phyloP scores from a whole-genome alignment of 2,888 invertebrate species.

The Mythimna loreyi region DNA sequence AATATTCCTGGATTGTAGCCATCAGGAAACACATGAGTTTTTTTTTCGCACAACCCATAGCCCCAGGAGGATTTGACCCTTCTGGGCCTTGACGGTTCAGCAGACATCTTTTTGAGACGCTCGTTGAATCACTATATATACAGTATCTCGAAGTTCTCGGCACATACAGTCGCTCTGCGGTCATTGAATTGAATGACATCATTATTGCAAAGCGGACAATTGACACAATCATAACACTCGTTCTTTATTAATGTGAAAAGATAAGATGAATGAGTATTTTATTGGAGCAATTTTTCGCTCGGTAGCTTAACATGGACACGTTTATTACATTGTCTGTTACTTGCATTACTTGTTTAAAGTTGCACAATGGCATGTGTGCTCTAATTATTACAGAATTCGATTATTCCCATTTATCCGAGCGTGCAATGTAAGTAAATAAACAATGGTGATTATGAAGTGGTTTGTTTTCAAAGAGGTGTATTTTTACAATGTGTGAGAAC shows the following conservation, averaged over 20 bases:
- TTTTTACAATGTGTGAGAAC: not conserved
- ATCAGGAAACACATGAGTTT: no score
- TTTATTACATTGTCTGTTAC: conserved; percentile 54
- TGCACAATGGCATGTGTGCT: conserved; percentile 34
- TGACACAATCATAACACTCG: conserved; percentile 73
- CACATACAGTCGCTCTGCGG: conserved; percentile 49
- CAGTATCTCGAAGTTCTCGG: conserved; percentile 10
- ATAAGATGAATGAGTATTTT: conserved; percentile 62
- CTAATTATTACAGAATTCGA: conserved; percentile 42
- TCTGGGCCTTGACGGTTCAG: no score
- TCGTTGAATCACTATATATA: no score
- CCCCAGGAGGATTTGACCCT: no score
- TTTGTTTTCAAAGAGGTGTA: conserved; percentile 6
- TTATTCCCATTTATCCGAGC: conserved; percentile 42
- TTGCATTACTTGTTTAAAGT: conserved; percentile 37
- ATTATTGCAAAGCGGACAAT: conserved; percentile 73
- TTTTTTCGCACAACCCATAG: no score
- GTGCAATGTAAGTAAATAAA: conserved; percentile 30
- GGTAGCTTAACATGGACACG: conserved; percentile 33
- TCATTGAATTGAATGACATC: conserved; percentile 73
- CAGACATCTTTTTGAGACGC: no score
- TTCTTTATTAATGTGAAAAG: conserved; percentile 65
- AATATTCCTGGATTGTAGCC: no score
- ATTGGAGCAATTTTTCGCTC: conserved; percentile 59
- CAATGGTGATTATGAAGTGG: conserved; percentile 9